phyloP scores from a whole-genome alignment of 2,797 vertebrate species.

The Agapornis canus region DNA sequence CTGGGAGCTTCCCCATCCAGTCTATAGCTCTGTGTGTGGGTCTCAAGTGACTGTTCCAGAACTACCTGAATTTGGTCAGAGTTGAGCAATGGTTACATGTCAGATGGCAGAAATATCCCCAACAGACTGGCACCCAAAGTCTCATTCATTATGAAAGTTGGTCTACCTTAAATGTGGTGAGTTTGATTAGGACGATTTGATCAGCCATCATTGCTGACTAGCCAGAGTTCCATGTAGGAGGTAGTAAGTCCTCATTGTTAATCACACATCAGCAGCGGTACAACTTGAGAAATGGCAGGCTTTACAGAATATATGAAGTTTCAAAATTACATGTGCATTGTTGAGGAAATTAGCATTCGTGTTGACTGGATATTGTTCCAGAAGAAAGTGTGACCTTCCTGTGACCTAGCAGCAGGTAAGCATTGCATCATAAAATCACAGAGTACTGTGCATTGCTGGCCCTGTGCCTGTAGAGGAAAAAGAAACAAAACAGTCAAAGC shows the following conservation, averaged over 20 bases:
- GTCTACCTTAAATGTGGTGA: background rate
- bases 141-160: background rate
- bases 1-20: background rate
- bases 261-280: constrained; percentile 37
- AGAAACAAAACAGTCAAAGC: background rate
- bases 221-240: background rate
- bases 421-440: background rate
- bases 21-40: background rate
- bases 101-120: background rate
- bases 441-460: background rate
- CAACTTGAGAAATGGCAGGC: constrained; percentile 48
- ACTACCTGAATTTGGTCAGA: background rate
- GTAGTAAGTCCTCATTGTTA: constrained; percentile 22
- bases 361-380: constrained; percentile 46
- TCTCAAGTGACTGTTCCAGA: background rate
- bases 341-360: constrained; percentile 59
- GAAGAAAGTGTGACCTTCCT: constrained; percentile 1
- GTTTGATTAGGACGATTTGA: background rate
- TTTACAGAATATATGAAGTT: constrained; percentile 55
- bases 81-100: background rate
- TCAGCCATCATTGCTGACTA: background rate
- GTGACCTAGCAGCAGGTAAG: constrained; percentile 4
- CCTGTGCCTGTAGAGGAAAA: background rate
- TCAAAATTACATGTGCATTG: constrained; percentile 22
- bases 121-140: background rate